These are phyloP conservation scores for Cnemophilus loriae DNA, from an alignment of 2,113 vertebrate species.

Conservation along the genomic window DNA sequence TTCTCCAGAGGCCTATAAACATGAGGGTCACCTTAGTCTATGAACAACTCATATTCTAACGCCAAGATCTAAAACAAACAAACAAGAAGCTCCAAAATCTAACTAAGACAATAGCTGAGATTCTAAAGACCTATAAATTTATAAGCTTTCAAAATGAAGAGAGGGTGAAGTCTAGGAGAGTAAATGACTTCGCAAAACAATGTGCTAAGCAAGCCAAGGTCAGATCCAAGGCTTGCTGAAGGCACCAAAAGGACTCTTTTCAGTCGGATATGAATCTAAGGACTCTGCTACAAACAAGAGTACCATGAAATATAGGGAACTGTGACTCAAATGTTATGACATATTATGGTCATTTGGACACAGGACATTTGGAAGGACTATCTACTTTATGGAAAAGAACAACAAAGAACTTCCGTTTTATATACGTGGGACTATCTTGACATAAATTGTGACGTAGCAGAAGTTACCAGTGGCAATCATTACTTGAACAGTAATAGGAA, in stretches of 20 bases:
- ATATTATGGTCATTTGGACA: neutral
- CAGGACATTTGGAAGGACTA: neutral
- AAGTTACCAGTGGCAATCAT: neutral
- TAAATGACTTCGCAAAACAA: neutral
- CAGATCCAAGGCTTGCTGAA: neutral
- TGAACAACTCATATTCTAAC: neutral
- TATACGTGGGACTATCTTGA: neutral
- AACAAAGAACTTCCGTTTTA: neutral
- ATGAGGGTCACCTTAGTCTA: neutral
- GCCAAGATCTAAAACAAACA: neutral
- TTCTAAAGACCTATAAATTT: neutral
- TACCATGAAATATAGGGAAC: neutral
- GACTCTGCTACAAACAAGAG: neutral
- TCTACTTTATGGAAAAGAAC: neutral
- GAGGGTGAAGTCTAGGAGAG: neutral
- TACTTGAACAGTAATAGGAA: neutral
- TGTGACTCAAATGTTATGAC: neutral
- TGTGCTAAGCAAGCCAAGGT: neutral
- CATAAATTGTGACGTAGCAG: neutral
- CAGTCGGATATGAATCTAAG: neutral
- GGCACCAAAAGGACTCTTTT: neutral
- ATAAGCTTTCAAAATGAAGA: neutral
- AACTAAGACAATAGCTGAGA: neutral
- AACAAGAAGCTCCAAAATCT: neutral
- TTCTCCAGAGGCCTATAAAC: constrained; percentile 17